Evolutionary conservation across 2,797 vertebrate genomes (phyloP), one percentile per base, ranked within the genome.

Genomic region (Leptatherina wallacei): DNA sequence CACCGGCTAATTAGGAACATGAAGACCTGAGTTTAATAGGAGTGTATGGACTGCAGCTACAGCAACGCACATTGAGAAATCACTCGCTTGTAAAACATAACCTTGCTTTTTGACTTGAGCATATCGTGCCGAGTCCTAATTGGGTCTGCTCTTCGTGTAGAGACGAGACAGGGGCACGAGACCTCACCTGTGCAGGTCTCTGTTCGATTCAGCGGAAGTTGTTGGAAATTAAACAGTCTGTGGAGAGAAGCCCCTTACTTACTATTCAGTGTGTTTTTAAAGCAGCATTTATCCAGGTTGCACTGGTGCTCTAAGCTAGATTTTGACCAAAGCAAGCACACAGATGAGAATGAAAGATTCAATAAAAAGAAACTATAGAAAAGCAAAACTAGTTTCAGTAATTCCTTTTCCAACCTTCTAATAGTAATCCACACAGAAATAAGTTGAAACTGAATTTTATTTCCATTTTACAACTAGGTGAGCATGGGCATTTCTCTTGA

Each of bases 1-100:
- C 73, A 9, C 65, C 0, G 20, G 42, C 72, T 88, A 88, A 91
- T 89, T 90, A 81, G 76, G 83, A 75, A 76, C 12, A 55, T 49
- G 60, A 77, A 84, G 83, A 78, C 78, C 81, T 55, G 75, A 57
- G 71, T 83, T 81, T 87, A 86, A 88, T 82, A 82, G 73, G 29
- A 2, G 73, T 27, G 71, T 72, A 65, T 73, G 59, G 65, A 78
- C 79, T 73, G 59, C 22, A 6, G 68, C 78, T 75, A 61, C 54
- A 59, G 60, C 36, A 77, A 62, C 72, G 59, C 35, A 61, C 85
- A 76, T 81, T 70, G 68, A 72, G 79, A 85, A 44, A 87, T 84
- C 77, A 65, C 68, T 84, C 66, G 36, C 73, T 77, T 20, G 14
- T 86, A 80, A 74, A 75, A 80, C 65, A 52, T 56, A 69, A 63